Percentiles rank a stretch among this genome's conserved stretches.
Evolutionary conservation across 2,113 vertebrate genomes (phyloP).

Genomic region (Gadus chalcogrammus): DNA sequence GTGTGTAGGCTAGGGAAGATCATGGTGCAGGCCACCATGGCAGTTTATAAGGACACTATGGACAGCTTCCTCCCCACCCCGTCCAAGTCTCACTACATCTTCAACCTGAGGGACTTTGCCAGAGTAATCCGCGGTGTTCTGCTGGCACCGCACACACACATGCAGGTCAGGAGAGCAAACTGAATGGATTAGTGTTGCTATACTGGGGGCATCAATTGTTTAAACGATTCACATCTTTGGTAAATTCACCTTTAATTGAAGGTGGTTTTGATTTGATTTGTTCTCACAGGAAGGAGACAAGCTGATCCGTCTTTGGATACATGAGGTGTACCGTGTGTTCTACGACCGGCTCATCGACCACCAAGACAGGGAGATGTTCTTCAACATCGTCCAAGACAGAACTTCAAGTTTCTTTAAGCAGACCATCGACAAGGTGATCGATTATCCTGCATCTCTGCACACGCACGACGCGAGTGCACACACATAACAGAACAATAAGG

Average conservation of each 20-base stretch:
- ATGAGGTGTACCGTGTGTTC: slow-evolving; percentile 92
- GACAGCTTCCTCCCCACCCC: slow-evolving; percentile 88
- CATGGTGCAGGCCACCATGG: slow-evolving; percentile 85
- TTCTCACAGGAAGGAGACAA: slow-evolving; percentile 83
- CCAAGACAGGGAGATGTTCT: slow-evolving; percentile 82
- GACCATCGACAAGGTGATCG: slow-evolving; percentile 80
- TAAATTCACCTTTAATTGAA: neutral
- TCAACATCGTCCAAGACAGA: slow-evolving; percentile 80
- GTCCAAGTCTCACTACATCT: slow-evolving; percentile 93
- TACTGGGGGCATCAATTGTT: too few relatives aligned
- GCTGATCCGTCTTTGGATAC: slow-evolving; percentile 90
- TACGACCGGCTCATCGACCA: slow-evolving; percentile 86
- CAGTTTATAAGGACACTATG: slow-evolving; percentile 82
- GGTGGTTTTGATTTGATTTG: neutral
- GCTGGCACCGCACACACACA: slow-evolving; percentile 83
- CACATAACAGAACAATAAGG: neutral
- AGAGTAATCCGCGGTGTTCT: slow-evolving; percentile 86
- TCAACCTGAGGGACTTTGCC: slow-evolving; percentile 89
- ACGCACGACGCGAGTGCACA: neutral
- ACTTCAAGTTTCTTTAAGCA: slow-evolving; percentile 81
- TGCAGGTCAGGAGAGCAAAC: slow-evolving; percentile 72
- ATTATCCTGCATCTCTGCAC: neutral
- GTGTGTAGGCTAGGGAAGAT: slow-evolving; percentile 78
- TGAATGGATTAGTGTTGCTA: neutral
- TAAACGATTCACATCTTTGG: neutral